Evolutionary conservation across 2,888 invertebrate species (phyloP).

Genomic region (Parnassius glacialis): DNA sequence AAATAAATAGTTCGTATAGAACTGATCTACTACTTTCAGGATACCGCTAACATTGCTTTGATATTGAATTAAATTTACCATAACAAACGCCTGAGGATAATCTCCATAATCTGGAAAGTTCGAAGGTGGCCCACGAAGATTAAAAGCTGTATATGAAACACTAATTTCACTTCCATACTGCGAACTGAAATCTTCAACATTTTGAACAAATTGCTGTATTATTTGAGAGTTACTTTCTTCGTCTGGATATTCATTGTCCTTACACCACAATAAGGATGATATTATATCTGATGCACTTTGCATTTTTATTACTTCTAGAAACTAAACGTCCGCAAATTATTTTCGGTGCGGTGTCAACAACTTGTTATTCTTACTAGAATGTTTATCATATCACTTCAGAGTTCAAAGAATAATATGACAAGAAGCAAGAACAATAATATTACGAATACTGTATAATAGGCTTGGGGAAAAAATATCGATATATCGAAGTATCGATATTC

Average conservation of each 20-base stretch:
- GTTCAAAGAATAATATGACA: too few species aligned
- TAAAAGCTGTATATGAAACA: constrained; percentile 93
- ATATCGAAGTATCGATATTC: too few species aligned
- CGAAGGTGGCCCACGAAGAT: constrained; percentile 90
- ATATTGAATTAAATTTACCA: constrained; percentile 81
- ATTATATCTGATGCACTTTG: constrained; percentile 70
- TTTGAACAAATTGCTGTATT: constrained; percentile 89
- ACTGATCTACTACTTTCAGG: too few species aligned
- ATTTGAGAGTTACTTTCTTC: constrained; percentile 62
- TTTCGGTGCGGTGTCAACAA: too few species aligned
- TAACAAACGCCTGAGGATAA: constrained; percentile 93
- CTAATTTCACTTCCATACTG: constrained; percentile 94
- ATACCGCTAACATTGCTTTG: too few species aligned
- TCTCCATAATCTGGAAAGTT: constrained; percentile 95
- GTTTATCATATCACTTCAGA: too few species aligned
- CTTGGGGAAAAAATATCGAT: too few species aligned
- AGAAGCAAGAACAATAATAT: too few species aligned
- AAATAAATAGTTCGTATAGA: too few species aligned
- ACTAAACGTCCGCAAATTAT: background rate
- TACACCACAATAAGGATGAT: constrained; percentile 67
- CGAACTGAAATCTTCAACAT: constrained; percentile 91
- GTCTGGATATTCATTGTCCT: constrained; percentile 52
- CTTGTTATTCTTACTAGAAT: too few species aligned
- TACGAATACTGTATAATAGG: too few species aligned
- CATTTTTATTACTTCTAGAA: constrained; percentile 44